Conservation (phyloP, 1,140 invertebrate genomes). For the Ostrea denselamellosa region DNA sequence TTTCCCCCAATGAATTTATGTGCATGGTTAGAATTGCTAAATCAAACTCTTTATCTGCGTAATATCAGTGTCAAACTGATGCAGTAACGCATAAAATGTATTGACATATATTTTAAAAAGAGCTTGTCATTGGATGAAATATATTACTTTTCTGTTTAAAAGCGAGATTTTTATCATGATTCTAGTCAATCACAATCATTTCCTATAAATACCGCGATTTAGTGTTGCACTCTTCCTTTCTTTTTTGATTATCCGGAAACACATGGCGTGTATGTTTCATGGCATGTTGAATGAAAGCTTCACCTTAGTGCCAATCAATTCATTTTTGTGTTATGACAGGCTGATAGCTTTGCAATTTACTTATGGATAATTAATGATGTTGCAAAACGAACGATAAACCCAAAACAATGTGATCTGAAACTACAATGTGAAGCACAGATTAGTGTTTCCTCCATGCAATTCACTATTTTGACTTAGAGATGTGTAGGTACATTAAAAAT, state of each 20-base stretch:
- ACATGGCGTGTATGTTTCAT: slow-evolving; percentile 35
- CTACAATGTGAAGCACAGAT: too few species aligned
- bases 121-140: neutral
- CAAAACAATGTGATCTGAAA: neutral
- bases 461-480: too few species aligned
- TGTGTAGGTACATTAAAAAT: too few species aligned
- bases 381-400: neutral
- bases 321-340: slow-evolving; percentile 1
- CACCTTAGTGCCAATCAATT: slow-evolving; percentile 27
- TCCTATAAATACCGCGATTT: neutral
- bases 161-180: slow-evolving; percentile 2
- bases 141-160: neutral
- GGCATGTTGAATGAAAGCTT: neutral
- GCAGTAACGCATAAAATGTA: neutral
- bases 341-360: neutral
- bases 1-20: neutral
- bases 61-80: neutral
- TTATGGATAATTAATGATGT: neutral
- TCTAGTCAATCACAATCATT: slow-evolving; percentile 11
- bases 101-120: neutral
- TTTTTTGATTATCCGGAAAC: slow-evolving; percentile 26
- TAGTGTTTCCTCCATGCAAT: too few species aligned
- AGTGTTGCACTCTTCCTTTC: neutral
- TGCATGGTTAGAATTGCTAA: neutral
- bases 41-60: neutral